Conservation (phyloP, 2,888 invertebrate genomes). For the Luffia ferchaultella region DNA sequence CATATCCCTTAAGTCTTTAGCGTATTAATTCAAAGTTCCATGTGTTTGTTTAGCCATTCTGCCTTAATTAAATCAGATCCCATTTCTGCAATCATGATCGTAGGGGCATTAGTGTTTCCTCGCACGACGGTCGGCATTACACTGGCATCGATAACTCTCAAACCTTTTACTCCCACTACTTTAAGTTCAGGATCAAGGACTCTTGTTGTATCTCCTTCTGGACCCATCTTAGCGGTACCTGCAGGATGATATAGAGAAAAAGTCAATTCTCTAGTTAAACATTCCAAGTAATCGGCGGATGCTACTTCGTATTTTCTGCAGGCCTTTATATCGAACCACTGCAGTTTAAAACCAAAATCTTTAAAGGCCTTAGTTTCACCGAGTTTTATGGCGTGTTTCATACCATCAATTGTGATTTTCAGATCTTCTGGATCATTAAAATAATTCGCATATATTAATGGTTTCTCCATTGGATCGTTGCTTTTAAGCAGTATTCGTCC, state of each 20-base stretch:
- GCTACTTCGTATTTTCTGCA: constrained; percentile 26
- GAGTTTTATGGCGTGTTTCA: constrained; percentile 23
- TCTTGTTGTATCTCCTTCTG: constrained; percentile 36
- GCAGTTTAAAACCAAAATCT: constrained; percentile 26
- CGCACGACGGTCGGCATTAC: constrained; percentile 70
- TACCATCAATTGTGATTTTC: constrained; percentile 25
- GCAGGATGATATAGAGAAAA: constrained; percentile 74
- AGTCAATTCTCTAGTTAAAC: constrained; percentile 30
- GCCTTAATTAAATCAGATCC: constrained; percentile 70
- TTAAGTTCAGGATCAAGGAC: constrained; percentile 66
- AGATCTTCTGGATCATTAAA: constrained; percentile 64
- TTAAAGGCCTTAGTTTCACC: constrained; percentile 31
- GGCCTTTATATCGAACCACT: constrained; percentile 34
- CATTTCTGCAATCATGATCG: constrained; percentile 73
- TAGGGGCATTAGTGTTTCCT: constrained; percentile 69
- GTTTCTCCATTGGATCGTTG: constrained; percentile 71
- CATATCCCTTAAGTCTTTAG: too few species aligned
- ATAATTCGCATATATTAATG: constrained; percentile 72
- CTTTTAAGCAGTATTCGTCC: constrained; percentile 73
- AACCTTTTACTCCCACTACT: constrained; percentile 53
- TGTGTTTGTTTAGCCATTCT: constrained; percentile 44
- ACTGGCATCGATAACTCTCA: constrained; percentile 72
- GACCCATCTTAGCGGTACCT: constrained; percentile 72
- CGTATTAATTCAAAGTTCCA: constrained; percentile 28
- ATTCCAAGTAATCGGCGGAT: constrained; percentile 30